Conservation (phyloP, 1,140 invertebrate genomes). For the Pseudomyrmex concolor region DNA sequence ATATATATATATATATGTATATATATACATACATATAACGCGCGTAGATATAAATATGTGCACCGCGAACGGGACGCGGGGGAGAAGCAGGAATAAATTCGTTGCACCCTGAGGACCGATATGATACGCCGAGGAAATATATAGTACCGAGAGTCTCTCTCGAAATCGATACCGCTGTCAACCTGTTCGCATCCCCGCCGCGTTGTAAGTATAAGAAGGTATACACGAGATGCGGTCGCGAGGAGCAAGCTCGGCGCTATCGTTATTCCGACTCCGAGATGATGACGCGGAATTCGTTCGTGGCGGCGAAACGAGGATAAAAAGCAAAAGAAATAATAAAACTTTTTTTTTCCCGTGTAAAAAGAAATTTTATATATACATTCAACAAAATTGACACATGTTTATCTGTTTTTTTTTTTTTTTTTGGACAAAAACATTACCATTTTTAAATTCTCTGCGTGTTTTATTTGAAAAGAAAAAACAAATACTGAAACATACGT, state of each 20-base stretch:
- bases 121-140: constrained; percentile 65
- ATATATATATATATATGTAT: constrained; percentile 62
- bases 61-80: not conserved
- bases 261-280: constrained; percentile 38
- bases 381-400: not conserved
- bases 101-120: constrained; percentile 63
- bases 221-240: not conserved
- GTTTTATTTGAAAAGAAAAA: not conserved
- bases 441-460: not conserved
- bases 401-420: too few relatives aligned
- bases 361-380: not conserved
- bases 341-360: not conserved
- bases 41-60: constrained; percentile 61
- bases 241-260: constrained; percentile 27
- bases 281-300: constrained; percentile 23
- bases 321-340: not conserved
- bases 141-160: constrained; percentile 17
- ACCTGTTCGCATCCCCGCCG: constrained; percentile 53
- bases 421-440: not conserved
- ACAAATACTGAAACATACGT: not conserved
- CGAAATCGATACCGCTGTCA: constrained; percentile 68
- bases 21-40: constrained; percentile 17
- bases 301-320: not conserved
- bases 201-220: not conserved
- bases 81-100: constrained; percentile 58